Conservation (phyloP, 2,888 invertebrate species). For the Pomacea canaliculata region DNA sequence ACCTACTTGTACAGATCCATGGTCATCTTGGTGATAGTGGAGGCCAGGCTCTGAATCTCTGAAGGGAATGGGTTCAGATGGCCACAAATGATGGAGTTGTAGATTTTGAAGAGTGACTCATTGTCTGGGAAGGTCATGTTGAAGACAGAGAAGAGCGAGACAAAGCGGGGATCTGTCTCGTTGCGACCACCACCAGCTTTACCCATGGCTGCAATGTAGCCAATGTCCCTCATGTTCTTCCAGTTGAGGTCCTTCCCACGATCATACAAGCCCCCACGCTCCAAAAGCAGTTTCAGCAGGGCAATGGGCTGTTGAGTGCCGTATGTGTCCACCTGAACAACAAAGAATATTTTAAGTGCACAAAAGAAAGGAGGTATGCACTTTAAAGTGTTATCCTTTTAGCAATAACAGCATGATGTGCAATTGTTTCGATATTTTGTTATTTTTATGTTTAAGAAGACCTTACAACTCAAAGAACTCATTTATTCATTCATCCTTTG, state of each 20-base stretch:
- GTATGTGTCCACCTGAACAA: slow-evolving; percentile 78
- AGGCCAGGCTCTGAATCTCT: slow-evolving; percentile 77
- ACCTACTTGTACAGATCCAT: slow-evolving; percentile 83
- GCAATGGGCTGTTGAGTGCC: slow-evolving; percentile 96
- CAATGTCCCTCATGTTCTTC: slow-evolving; percentile 87
- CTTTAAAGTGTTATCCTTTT: too few species aligned
- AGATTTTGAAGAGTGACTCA: slow-evolving; percentile 83
- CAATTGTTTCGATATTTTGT: too few species aligned
- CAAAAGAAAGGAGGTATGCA: too few species aligned
- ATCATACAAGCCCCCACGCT: slow-evolving; percentile 90
- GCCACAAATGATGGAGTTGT: slow-evolving; percentile 83
- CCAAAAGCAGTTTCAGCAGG: slow-evolving; percentile 88
- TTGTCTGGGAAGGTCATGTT: slow-evolving; percentile 88
- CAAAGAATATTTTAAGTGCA: not conserved
- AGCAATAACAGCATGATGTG: too few species aligned
- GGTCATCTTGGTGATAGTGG: slow-evolving; percentile 82
- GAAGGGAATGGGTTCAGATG: slow-evolving; percentile 81
- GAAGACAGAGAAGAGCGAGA: slow-evolving; percentile 89
- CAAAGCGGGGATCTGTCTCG: slow-evolving; percentile 90
- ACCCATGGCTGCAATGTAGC: slow-evolving; percentile 72
- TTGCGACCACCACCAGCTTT: slow-evolving; percentile 88
- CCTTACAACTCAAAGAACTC: too few species aligned
- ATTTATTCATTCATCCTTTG: too few species aligned
- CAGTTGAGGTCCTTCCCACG: slow-evolving; percentile 89
- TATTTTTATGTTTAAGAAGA: too few species aligned